Evolutionary conservation across 2,113 vertebrate species (phyloP).

Genomic region (Coregonus clupeaformis): DNA sequence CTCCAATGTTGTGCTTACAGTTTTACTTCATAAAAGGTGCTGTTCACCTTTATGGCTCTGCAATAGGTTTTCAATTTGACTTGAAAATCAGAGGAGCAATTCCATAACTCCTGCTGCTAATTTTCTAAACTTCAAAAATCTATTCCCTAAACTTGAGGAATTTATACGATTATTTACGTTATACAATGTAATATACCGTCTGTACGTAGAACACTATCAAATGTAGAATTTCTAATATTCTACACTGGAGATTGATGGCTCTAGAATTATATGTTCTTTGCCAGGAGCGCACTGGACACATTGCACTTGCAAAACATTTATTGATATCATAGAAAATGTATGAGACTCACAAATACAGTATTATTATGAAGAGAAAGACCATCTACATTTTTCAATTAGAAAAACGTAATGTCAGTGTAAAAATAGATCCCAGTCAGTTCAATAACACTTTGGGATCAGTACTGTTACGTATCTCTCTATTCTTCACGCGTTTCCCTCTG

Average conservation of each 20-base stretch:
- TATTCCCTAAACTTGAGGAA: too few species aligned
- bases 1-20: not conserved
- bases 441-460: slow-evolving; percentile 24
- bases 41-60: too few species aligned
- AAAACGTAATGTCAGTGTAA: slow-evolving; percentile 48
- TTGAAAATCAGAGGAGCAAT: too few species aligned
- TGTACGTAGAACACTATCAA: too few species aligned
- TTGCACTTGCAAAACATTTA: slow-evolving; percentile 68
- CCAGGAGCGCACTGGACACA: not conserved
- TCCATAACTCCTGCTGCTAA: too few species aligned
- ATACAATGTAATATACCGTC: too few species aligned
- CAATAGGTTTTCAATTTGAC: too few species aligned
- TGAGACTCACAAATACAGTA: slow-evolving; percentile 64
- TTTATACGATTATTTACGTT: too few species aligned
- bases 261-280: not conserved
- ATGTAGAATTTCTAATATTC: too few species aligned
- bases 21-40: too few species aligned
- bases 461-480: slow-evolving; percentile 23
- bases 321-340: slow-evolving; percentile 66
- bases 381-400: slow-evolving; percentile 44
- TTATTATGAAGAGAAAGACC: slow-evolving; percentile 47
- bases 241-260: too few species aligned
- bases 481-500: not conserved
- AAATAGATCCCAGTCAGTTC: slow-evolving; percentile 46
- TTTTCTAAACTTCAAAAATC: too few species aligned